A percentile compares a stretch with the other conserved stretches of the same genome.
Conservation (phyloP, 2,797 vertebrate genomes). For the Nannoperca obscura region DNA sequence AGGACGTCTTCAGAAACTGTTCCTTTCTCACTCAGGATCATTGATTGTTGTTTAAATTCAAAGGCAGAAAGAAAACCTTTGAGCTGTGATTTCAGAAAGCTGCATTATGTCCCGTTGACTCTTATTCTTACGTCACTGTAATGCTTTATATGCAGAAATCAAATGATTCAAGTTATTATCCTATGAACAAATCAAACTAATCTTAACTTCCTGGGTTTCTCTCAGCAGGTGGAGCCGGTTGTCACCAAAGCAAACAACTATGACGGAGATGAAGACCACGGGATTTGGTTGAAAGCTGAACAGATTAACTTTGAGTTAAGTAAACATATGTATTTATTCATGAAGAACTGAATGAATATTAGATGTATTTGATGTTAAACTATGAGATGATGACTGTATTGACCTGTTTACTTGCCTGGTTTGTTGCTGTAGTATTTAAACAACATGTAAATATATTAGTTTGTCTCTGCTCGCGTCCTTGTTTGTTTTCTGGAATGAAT, state of each 20-base stretch:
- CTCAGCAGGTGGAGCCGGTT: background rate
- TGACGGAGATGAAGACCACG: background rate
- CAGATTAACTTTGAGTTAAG: background rate
- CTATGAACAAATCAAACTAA: no score
- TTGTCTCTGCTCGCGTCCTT: no score
- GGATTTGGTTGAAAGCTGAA: background rate
- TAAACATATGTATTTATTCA: no score
- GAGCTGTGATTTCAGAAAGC: background rate
- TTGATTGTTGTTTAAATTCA: background rate
- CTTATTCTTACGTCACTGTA: background rate
- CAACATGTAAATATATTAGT: no score
- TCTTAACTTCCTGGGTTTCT: no score
- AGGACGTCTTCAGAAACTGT: conserved; percentile 12
- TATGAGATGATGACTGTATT: no score
- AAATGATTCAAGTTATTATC: no score
- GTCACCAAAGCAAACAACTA: background rate
- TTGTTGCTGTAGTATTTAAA: background rate
- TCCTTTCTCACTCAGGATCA: background rate
- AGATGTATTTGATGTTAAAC: background rate
- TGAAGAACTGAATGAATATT: background rate
- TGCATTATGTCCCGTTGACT: background rate
- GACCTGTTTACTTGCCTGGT: background rate
- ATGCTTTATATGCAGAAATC: background rate
- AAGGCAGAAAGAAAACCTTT: background rate
- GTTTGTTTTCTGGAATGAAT: background rate